Base-by-base conservation (phyloP, 2,113 vertebrate species). In the Prionailurus bengalensis region DNA sequence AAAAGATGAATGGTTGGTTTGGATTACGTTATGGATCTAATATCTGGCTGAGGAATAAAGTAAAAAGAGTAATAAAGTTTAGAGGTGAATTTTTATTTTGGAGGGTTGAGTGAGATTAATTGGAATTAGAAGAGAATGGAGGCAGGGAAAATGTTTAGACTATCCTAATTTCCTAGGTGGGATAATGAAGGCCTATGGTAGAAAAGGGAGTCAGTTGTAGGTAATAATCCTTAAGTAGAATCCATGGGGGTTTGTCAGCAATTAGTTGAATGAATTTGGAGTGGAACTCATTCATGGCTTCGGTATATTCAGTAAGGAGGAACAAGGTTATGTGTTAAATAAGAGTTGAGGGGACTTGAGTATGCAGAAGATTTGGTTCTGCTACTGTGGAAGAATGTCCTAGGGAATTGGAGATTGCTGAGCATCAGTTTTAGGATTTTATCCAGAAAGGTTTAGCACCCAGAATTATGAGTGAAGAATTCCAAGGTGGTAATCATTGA, bases 161-260 rank as follows among this genome's bases (percentile, higher is more conserved):
- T 45, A n/a, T 88, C 9, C 23, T 84, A 79, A 65, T 89, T 92
- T 93, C 83, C 83, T 96, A 19, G 80, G 33, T 88, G 92, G 94
- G 27, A 17, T 83, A 33, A 79, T 36, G 39, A 86, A 17, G 14
- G 16, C 70, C 39, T 48, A 21, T n/a, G 73, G 39, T 82, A 19
- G 53, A 65, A 36, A 79, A 84, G 27, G 48, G 14, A 53, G 53
- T 55, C 53, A 79, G 4, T 93, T 95, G 10, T 51, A 55, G 16
- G n/a, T 84, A 85, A 36, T 84, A 76, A 79, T 93, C n/a, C 16
- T 0, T 78, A 79, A 83, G 42, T 79, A 71, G 89, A 53, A 70
- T 80, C 39, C 55, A 11, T 92, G 61, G 78, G 25, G 61, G 4
- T 58, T 80, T 79, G 55, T 55, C 71, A 85, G 14, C 21, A 82